Conservation (phyloP, 1,140 invertebrate species). For the Drosophila erecta region DNA sequence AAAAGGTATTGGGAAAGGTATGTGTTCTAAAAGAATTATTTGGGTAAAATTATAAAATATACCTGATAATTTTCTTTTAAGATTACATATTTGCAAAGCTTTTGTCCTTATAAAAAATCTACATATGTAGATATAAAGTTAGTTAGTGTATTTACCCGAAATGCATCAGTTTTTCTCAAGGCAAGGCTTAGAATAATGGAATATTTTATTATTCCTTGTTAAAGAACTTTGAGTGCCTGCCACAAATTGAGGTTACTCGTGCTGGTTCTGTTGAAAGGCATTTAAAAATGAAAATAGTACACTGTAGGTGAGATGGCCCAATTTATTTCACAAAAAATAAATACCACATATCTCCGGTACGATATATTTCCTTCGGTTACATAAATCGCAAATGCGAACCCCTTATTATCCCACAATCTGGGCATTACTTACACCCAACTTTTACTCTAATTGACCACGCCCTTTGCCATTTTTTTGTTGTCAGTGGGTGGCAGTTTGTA, state of each 20-base stretch:
- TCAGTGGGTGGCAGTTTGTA: slow-evolving; percentile 7
- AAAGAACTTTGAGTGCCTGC: slow-evolving; percentile 10
- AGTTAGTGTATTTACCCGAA: neutral
- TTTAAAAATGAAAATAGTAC: slow-evolving; percentile 11
- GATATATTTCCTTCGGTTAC: slow-evolving; percentile 12
- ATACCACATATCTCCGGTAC: slow-evolving; percentile 14
- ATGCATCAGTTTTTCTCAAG: neutral
- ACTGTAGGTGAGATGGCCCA: neutral
- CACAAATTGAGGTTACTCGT: slow-evolving; percentile 28
- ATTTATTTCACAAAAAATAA: slow-evolving; percentile 2
- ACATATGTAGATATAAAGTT: neutral
- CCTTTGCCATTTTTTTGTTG: slow-evolving; percentile 6
- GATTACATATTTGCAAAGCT: too few relatives aligned
- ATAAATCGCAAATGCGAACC: slow-evolving; percentile 16
- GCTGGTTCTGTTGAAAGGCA: slow-evolving; percentile 5
- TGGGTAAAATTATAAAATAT: neutral
- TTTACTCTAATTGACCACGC: slow-evolving; percentile 40
- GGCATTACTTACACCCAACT: slow-evolving; percentile 22
- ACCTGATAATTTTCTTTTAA: too few relatives aligned
- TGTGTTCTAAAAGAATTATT: neutral
- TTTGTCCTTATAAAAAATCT: too few relatives aligned
- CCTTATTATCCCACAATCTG: slow-evolving; percentile 32
- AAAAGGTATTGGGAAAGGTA: slow-evolving; percentile 1
- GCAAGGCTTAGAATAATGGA: neutral
- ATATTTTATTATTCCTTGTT: neutral